A percentile compares a stretch with the other conserved stretches of the same genome.
Evolutionary conservation across 64 coral and sea anemone genomes (phyloP).

Genomic region (Cladopsammia gracilis): DNA sequence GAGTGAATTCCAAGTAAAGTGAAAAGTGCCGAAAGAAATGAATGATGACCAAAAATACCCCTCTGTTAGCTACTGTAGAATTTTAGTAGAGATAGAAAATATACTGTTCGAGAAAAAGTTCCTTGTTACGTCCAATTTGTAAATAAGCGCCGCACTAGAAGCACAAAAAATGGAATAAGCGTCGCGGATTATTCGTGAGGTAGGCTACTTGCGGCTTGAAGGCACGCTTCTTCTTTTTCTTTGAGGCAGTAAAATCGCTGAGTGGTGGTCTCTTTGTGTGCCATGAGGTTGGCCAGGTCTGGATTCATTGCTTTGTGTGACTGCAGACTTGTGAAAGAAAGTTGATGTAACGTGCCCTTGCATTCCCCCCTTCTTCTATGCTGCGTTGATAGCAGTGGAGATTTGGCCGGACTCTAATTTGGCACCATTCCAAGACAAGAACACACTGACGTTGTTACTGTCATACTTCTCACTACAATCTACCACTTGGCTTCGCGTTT

Average conservation of each 20-base stretch:
- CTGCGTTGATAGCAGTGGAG: neutral
- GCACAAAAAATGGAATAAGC: too few relatives aligned
- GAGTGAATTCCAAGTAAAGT: too few relatives aligned
- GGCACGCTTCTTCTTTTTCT: conserved; percentile 44
- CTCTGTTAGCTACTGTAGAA: too few relatives aligned
- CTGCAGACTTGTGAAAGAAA: conserved; percentile 49
- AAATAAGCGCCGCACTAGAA: too few relatives aligned
- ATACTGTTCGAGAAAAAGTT: too few relatives aligned
- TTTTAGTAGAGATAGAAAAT: too few relatives aligned
- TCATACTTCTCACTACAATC: conserved; percentile 1
- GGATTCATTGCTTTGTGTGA: conserved; percentile 50
- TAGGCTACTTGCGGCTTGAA: conserved; percentile 46
- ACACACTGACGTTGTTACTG: neutral
- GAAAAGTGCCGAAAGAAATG: too few relatives aligned
- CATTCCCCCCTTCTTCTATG: conserved; percentile 16
- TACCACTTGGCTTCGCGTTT: conserved; percentile 6
- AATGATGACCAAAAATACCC: too few relatives aligned
- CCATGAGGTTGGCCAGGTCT: conserved; percentile 48
- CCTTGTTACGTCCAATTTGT: too few relatives aligned
- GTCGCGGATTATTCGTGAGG: too few relatives aligned
- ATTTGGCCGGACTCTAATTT: conserved; percentile 26
- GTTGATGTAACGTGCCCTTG: conserved; percentile 2
- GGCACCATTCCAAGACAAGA: conserved; percentile 32
- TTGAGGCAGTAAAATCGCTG: conserved; percentile 43
- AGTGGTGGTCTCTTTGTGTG: conserved; percentile 56